A percentile compares a stretch with the other conserved stretches of the same genome.
Conservation (phyloP, 1,140 invertebrate species). For the Calephelis nemesis region DNA sequence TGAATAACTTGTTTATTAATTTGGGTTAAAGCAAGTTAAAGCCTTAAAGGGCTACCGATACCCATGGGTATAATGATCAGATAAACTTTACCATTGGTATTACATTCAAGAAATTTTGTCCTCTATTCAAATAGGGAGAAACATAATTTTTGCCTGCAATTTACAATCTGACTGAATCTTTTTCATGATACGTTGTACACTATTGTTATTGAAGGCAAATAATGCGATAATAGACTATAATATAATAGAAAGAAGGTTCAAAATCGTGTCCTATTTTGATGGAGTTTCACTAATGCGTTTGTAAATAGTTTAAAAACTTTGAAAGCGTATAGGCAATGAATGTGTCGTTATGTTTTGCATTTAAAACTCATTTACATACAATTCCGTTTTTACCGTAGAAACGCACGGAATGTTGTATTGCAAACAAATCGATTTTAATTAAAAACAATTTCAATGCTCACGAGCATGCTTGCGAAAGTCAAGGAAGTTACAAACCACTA, state of each 20-base stretch:
- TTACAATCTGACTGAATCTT: neutral
- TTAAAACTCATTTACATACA: constrained; percentile 16
- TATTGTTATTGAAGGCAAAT: neutral
- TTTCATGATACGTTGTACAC: neutral
- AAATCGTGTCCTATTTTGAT: neutral
- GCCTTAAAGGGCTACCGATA: constrained; percentile 11
- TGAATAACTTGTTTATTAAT: constrained; percentile 16
- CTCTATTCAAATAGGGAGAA: neutral
- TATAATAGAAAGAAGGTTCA: neutral
- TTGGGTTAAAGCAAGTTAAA: constrained; percentile 8
- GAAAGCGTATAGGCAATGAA: constrained; percentile 17
- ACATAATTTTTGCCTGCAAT: neutral
- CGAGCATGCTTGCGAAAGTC: too few relatives aligned
- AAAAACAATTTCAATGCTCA: too few relatives aligned
- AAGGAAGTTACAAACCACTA: too few relatives aligned
- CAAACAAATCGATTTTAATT: neutral
- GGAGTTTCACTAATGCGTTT: constrained; percentile 8
- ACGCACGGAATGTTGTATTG: neutral
- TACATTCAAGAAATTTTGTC: neutral
- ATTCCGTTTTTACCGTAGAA: neutral
- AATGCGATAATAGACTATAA: constrained; percentile 1
- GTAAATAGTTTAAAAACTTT: constrained; percentile 19
- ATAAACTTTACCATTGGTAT: neutral
- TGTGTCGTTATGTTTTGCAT: constrained; percentile 17
- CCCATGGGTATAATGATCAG: constrained; percentile 9